Evolutionary conservation across 1,140 invertebrate genomes (phyloP).

Genomic region (Diplogasteroides magnus): DNA sequence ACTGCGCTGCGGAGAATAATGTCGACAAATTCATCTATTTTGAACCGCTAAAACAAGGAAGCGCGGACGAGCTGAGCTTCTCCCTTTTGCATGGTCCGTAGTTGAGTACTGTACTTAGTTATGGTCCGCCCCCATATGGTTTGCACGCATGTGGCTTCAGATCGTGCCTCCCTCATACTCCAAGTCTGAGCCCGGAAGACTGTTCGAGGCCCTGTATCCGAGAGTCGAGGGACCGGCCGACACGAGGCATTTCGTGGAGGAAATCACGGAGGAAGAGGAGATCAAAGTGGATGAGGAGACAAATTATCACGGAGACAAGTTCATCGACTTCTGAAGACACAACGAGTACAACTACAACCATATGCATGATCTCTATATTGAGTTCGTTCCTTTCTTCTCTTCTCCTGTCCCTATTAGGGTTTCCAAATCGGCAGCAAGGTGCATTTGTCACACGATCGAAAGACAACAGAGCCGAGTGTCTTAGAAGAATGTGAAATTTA

Average conservation of each 20-base stretch:
- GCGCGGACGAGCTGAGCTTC: too few relatives aligned
- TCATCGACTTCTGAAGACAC: slow-evolving; percentile 66
- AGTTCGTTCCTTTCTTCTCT: neutral
- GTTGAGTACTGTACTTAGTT: slow-evolving; percentile 7
- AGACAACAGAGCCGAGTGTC: too few relatives aligned
- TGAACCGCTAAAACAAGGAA: too few relatives aligned
- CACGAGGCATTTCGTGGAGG: slow-evolving; percentile 53
- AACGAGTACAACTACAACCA: neutral
- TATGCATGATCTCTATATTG: neutral
- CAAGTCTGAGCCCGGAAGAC: slow-evolving; percentile 34
- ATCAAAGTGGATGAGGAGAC: slow-evolving; percentile 57
- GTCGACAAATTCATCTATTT: too few relatives aligned
- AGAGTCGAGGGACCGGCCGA: slow-evolving; percentile 50
- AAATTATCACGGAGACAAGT: slow-evolving; percentile 61
- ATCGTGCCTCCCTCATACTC: slow-evolving; percentile 53
- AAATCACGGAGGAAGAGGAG: slow-evolving; percentile 61
- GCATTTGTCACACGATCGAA: too few relatives aligned
- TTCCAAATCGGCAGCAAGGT: neutral
- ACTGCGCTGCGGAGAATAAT: too few relatives aligned
- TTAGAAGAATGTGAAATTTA: too few relatives aligned
- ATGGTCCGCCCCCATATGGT: neutral
- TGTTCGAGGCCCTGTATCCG: slow-evolving; percentile 54
- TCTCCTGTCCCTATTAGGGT: neutral
- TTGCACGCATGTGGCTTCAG: slow-evolving; percentile 28
- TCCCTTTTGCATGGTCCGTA: too few relatives aligned